Evolutionary conservation across 2,888 invertebrate genomes (phyloP).

Genomic region (Balanococcus diminutus): DNA sequence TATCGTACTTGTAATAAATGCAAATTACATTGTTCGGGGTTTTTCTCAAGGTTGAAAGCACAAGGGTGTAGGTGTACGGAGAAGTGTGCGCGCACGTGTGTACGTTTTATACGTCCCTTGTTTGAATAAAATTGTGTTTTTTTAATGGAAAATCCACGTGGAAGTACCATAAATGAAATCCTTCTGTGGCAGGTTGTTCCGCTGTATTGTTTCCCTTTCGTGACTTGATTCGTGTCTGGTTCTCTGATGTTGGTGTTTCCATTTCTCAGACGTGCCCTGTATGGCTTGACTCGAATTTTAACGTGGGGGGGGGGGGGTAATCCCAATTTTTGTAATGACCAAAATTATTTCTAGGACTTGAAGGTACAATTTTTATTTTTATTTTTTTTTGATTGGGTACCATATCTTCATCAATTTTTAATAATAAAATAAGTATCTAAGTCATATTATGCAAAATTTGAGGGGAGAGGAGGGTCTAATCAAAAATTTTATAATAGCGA

Average conservation of each 20-base stretch:
- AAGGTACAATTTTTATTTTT: no score
- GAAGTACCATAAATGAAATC: background rate
- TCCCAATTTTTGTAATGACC: no score
- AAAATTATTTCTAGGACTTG: no score
- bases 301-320: no score
- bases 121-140: background rate
- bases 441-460: no score
- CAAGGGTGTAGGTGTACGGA: background rate
- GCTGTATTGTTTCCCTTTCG: background rate
- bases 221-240: background rate
- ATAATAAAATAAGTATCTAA: no score
- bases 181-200: background rate
- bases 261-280: no score
- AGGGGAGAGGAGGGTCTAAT: no score
- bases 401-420: no score
- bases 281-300: no score
- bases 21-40: background rate
- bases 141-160: background rate
- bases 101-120: background rate
- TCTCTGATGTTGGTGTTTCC: background rate
- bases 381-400: no score
- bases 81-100: background rate
- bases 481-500: no score
- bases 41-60: background rate
- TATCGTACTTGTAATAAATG: background rate